Evolutionary conservation across 2,888 invertebrate species (phyloP).

Genomic region (Serripes groenlandicus): DNA sequence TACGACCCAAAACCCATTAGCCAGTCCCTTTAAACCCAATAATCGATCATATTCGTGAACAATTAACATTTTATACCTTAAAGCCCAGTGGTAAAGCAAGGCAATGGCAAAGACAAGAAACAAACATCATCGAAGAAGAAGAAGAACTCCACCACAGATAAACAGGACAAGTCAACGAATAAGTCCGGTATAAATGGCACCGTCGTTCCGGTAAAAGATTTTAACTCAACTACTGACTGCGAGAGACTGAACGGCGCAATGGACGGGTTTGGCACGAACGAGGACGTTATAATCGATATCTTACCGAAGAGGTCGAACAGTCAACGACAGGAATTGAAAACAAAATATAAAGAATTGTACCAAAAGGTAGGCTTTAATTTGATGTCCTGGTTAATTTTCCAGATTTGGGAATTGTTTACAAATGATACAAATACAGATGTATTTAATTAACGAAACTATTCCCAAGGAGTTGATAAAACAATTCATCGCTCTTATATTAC

Average conservation of each 20-base stretch:
- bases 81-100: conserved; percentile 4
- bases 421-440: no score
- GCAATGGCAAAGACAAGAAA: conserved; percentile 17
- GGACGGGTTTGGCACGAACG: conserved; percentile 78
- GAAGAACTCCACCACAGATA: background rate
- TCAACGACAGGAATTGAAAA: conserved; percentile 79
- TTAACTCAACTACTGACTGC: conserved; percentile 74
- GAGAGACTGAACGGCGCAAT: conserved; percentile 77
- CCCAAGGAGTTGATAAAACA: no score
- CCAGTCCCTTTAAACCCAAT: no score
- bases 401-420: no score
- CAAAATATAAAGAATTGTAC: conserved; percentile 74
- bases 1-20: no score
- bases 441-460: no score
- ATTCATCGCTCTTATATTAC: no score
- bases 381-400: no score
- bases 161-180: conserved; percentile 17
- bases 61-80: no score
- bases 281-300: conserved; percentile 77
- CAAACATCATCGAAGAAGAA: conserved; percentile 29
- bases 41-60: no score
- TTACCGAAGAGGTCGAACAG: conserved; percentile 75
- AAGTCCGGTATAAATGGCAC: conserved; percentile 39
- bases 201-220: conserved; percentile 62
- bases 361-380: conserved; percentile 72